Conservation (phyloP, 2,888 invertebrate genomes). For the Melolontha melolontha region DNA sequence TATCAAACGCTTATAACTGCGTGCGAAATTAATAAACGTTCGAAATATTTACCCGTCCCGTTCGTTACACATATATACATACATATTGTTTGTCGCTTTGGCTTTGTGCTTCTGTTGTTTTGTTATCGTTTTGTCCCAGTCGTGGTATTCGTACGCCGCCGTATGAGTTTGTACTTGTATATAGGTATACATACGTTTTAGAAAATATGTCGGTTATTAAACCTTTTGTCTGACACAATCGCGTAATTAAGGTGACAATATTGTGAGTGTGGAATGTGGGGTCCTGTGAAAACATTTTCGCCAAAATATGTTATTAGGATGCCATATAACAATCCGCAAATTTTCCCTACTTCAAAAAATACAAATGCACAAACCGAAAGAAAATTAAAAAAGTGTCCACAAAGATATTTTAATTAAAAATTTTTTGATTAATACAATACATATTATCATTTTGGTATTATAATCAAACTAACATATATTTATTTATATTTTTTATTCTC, state of each 20-base stretch:
- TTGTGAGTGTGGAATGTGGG: conserved; percentile 50
- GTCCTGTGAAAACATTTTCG: conserved; percentile 53
- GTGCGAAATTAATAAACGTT: conserved; percentile 41
- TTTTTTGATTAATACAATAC: too few relatives aligned
- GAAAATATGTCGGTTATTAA: conserved; percentile 57
- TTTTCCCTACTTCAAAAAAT: conserved; percentile 11
- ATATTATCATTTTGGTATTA: too few relatives aligned
- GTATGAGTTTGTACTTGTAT: conserved; percentile 11
- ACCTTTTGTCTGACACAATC: conserved; percentile 57
- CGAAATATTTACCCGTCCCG: conserved; percentile 35
- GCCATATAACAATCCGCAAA: conserved; percentile 7
- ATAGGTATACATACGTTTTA: conserved; percentile 14
- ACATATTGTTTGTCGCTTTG: conserved; percentile 38
- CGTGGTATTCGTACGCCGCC: conserved; percentile 1
- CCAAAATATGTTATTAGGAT: conserved; percentile 39
- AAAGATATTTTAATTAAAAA: too few relatives aligned
- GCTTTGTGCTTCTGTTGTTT: conserved; percentile 35
- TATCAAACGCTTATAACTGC: conserved; percentile 37
- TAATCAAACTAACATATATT: too few relatives aligned
- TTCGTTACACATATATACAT: not conserved
- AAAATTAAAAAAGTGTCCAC: too few relatives aligned
- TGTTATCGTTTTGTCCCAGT: conserved; percentile 13
- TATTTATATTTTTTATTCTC: too few relatives aligned
- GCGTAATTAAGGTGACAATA: conserved; percentile 56
- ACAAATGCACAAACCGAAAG: conserved; percentile 15